Evolutionary conservation across 2,113 vertebrate genomes (phyloP).

Genomic region (Ammodytes dubius): DNA sequence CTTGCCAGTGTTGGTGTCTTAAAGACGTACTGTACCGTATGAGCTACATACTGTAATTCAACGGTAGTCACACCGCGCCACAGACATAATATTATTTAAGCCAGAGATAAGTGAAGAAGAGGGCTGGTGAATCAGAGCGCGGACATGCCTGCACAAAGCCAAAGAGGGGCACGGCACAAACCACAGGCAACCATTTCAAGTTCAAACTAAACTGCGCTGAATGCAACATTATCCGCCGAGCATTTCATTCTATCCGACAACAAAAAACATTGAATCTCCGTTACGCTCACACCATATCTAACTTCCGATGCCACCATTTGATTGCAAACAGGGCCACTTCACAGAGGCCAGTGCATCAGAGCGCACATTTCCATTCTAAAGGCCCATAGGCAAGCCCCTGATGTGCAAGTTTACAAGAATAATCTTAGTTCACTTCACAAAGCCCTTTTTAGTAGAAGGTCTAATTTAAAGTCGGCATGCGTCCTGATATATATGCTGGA

Average conservation of each 20-base stretch:
- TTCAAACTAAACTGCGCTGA: conserved; percentile 49
- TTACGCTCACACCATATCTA: not conserved
- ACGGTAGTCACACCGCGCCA: not conserved
- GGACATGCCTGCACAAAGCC: conserved; percentile 59
- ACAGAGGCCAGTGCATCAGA: conserved; percentile 28
- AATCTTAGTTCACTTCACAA: conserved; percentile 38
- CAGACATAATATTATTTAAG: not conserved
- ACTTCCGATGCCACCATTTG: conserved; percentile 22
- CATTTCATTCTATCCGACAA: conserved; percentile 15
- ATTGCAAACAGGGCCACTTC: conserved; percentile 30
- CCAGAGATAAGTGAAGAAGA: conserved; percentile 26
- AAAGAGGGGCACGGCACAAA: conserved; percentile 50
- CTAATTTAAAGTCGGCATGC: conserved; percentile 59
- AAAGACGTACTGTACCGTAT: not conserved
- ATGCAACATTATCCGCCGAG: not conserved
- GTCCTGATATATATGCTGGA: conserved; percentile 38
- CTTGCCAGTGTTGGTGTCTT: not conserved
- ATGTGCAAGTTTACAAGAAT: conserved; percentile 31
- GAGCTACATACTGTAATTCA: not conserved
- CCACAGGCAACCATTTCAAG: conserved; percentile 65
- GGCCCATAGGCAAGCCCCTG: not conserved
- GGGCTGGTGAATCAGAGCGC: conserved; percentile 46
- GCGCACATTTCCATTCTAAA: conserved; percentile 41
- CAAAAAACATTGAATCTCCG: not conserved
- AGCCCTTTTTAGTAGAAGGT: conserved; percentile 38